phyloP scores from a whole-genome alignment of 1,140 invertebrate species.

The Drusus annulatus region DNA sequence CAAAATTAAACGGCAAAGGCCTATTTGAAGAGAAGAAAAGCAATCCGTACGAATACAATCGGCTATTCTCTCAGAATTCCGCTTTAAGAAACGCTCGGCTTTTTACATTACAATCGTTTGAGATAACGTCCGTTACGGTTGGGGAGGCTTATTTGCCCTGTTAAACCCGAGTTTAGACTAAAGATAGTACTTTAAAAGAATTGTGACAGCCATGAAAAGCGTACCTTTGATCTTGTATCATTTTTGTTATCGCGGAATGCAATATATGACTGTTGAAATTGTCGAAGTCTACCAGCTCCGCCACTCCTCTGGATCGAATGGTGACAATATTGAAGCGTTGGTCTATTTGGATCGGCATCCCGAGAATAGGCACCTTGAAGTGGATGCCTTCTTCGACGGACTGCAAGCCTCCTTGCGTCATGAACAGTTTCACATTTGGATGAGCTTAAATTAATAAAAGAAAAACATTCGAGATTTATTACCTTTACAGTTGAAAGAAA shows the following conservation, averaged over 20 bases:
- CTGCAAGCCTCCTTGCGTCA: conserved; percentile 74
- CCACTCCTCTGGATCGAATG: conserved; percentile 60
- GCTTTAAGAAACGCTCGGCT: not conserved
- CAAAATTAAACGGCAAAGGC: no score
- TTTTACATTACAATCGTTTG: not conserved
- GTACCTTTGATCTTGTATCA: no score
- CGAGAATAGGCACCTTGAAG: conserved; percentile 69
- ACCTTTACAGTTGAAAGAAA: no score
- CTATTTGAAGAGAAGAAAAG: not conserved
- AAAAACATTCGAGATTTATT: not conserved
- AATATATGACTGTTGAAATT: not conserved
- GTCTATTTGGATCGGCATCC: conserved; percentile 61
- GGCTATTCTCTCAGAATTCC: not conserved
- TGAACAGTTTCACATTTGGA: conserved; percentile 70
- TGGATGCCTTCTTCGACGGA: conserved; percentile 72
- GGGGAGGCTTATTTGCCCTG: no score
- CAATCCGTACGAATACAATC: conserved; percentile 1
- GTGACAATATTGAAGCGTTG: conserved; percentile 60
- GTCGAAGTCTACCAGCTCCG: conserved; percentile 59
- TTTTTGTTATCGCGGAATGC: no score
- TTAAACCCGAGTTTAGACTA: no score
- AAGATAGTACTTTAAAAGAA: no score
- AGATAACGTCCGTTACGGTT: not conserved
- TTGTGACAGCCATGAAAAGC: no score
- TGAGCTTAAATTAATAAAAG: conserved; percentile 65